phyloP scores from a whole-genome alignment of 1,140 invertebrate genomes.

The Cydia splendana region DNA sequence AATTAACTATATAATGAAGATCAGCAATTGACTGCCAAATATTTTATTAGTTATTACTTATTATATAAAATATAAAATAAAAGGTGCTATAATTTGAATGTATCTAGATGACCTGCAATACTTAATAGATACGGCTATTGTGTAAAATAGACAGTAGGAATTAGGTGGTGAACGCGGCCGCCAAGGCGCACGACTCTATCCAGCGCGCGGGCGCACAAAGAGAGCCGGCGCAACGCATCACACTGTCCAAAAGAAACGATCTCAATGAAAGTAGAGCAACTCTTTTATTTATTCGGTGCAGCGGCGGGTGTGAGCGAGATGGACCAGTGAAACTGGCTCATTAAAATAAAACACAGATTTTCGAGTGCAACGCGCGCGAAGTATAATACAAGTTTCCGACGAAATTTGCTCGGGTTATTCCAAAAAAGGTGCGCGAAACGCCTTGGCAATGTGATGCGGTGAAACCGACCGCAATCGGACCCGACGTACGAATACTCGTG shows the following conservation, averaged over 20 bases:
- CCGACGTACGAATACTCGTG: constrained; percentile 47
- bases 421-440: constrained; percentile 72
- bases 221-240: constrained; percentile 53
- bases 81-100: constrained; percentile 58
- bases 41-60: no score
- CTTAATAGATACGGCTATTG: constrained; percentile 47
- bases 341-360: constrained; percentile 79
- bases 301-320: constrained; percentile 72
- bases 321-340: constrained; percentile 72
- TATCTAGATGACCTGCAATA: constrained; percentile 48
- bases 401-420: constrained; percentile 77
- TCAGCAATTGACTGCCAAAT: no score
- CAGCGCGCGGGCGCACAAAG: constrained; percentile 47
- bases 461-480: constrained; percentile 72
- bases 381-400: constrained; percentile 74
- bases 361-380: constrained; percentile 71
- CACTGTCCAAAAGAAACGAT: constrained; percentile 73
- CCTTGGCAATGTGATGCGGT: constrained; percentile 63
- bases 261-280: constrained; percentile 79
- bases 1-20: no score
- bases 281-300: constrained; percentile 79
- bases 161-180: constrained; percentile 45
- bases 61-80: no score
- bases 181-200: constrained; percentile 45
- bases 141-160: constrained; percentile 54